Evolutionary conservation across 2,797 vertebrate genomes (phyloP).

Genomic region (Brachyalestes nurse): DNA sequence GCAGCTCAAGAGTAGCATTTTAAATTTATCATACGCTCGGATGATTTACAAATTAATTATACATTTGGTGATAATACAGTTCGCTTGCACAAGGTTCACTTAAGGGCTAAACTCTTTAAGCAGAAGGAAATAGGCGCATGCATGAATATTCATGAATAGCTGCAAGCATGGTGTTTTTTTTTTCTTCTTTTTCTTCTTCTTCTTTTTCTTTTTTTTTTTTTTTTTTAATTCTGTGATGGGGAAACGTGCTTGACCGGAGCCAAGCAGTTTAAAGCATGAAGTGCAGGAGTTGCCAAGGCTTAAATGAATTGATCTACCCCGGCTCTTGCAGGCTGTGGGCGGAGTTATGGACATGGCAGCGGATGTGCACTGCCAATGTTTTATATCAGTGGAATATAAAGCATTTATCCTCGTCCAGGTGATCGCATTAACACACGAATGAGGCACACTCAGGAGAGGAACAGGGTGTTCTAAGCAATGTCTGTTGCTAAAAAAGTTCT

Average conservation of each 20-base stretch:
- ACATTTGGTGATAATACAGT: slow-evolving; percentile 48
- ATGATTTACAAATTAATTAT: slow-evolving; percentile 47
- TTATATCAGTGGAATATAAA: slow-evolving; percentile 14
- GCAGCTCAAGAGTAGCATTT: slow-evolving; percentile 19
- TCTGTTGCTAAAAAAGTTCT: not conserved
- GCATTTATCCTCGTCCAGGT: slow-evolving; percentile 39
- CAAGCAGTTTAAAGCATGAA: slow-evolving; percentile 21
- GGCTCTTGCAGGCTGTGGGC: slow-evolving; percentile 7
- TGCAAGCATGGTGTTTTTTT: slow-evolving; percentile 2
- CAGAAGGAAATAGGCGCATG: slow-evolving; percentile 21
- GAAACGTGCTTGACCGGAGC: slow-evolving; percentile 30
- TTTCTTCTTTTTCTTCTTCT: too few relatives aligned
- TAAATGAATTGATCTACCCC: slow-evolving; percentile 48
- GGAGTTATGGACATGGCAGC: slow-evolving; percentile 34
- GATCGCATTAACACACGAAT: slow-evolving; percentile 9
- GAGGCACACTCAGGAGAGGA: not conserved
- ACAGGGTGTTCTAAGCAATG: not conserved
- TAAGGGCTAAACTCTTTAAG: slow-evolving; percentile 45
- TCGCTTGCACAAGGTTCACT: slow-evolving; percentile 41
- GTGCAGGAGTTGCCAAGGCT: slow-evolving; percentile 40
- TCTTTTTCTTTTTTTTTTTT: too few relatives aligned
- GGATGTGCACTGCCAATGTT: not conserved
- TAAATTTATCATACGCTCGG: slow-evolving; percentile 37
- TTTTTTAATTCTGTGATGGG: slow-evolving; percentile 37
- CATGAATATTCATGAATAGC: slow-evolving; percentile 48